A percentile compares a stretch with the other conserved stretches of the same genome.
Conservation (phyloP, 2,888 invertebrate species). For the Frankliniella intonsa region DNA sequence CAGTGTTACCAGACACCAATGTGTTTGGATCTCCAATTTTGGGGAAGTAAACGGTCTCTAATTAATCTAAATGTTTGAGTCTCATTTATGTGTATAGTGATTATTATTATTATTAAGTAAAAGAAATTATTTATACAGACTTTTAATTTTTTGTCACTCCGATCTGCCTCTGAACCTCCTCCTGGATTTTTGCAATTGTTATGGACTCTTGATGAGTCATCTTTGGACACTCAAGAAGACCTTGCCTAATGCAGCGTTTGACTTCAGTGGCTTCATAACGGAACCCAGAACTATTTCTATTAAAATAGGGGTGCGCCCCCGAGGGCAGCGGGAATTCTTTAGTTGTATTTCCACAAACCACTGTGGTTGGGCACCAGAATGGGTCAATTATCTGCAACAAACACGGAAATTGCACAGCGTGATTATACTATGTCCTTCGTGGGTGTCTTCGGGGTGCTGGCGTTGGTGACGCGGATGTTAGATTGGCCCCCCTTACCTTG, state of each 20-base stretch:
- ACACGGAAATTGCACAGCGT: background rate
- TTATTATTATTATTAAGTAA: no score
- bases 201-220: slow-evolving; percentile 57
- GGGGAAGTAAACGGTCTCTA: background rate
- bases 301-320: background rate
- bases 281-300: background rate
- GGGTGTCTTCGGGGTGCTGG: background rate
- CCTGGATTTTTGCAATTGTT: slow-evolving; percentile 64
- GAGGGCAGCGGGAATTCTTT: background rate
- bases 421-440: background rate
- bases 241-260: background rate
- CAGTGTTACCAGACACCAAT: background rate
- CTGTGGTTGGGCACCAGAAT: slow-evolving; percentile 4
- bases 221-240: background rate
- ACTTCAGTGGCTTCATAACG: background rate
- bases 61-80: no score
- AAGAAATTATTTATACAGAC: no score
- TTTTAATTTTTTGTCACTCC: slow-evolving; percentile 48
- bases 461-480: background rate
- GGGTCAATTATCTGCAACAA: background rate
- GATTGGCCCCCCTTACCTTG: background rate
- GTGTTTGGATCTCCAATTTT: background rate
- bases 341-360: background rate
- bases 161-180: slow-evolving; percentile 64
- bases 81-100: no score